These are phyloP conservation scores for Arbacia lixula DNA, from an alignment of 53 echinoderm and acorn worm genomes.

Conservation along the genomic window DNA sequence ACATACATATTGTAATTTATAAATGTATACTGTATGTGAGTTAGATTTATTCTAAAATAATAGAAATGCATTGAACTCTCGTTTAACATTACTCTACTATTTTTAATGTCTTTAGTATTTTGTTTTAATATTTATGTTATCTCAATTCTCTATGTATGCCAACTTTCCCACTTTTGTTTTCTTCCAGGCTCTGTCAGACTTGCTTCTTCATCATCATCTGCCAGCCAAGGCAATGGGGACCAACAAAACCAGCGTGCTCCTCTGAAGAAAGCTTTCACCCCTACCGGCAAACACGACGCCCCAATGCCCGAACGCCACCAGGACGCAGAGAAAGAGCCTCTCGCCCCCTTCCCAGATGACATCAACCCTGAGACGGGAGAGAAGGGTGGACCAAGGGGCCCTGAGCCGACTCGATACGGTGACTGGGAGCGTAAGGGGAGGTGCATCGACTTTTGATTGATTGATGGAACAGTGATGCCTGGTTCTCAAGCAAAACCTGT, in stretches of 20 bases:
- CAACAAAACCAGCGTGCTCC: constrained; percentile 34
- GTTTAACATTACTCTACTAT: neutral
- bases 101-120: neutral
- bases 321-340: constrained; percentile 88
- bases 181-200: too few relatives aligned
- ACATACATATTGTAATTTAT: too few relatives aligned
- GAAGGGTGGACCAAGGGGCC: constrained; percentile 93
- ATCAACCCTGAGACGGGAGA: constrained; percentile 92
- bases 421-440: constrained; percentile 97
- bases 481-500: too few relatives aligned
- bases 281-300: constrained; percentile 85
- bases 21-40: too few relatives aligned
- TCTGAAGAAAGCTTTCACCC: constrained; percentile 91
- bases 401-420: constrained; percentile 94
- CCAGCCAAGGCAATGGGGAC: constrained; percentile 12
- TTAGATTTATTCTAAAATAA: too few relatives aligned
- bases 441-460: constrained; percentile 89
- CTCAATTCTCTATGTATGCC: neutral
- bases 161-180: too few relatives aligned
- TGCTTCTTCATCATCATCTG: constrained; percentile 15
- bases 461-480: neutral
- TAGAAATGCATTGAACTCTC: too few relatives aligned
- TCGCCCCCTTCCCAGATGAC: constrained; percentile 87
- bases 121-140: neutral
- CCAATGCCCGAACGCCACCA: constrained; percentile 67